Evolutionary conservation across 2,888 invertebrate species (phyloP), one percentile per base, ranked within the genome.

Genomic region (Pterobdella sp.): DNA sequence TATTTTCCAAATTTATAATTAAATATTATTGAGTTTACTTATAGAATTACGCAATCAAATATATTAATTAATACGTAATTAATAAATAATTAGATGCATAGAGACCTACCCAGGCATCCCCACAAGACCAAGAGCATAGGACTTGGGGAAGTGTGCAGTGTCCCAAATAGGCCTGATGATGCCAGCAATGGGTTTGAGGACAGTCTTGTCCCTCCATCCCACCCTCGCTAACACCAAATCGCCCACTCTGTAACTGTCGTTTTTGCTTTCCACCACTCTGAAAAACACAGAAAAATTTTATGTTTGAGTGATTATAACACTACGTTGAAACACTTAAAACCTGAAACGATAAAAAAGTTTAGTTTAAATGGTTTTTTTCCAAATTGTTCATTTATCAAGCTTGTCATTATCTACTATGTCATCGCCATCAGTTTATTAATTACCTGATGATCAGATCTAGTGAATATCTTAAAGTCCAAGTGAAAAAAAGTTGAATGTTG

Each of bases 251-350:
- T 85, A 90, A 3, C 87, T 84, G 14, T 85, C 79, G 82, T 89
- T 87, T 76, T 88, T 88, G 77, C 89, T 90, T 71, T 88, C 87
- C 72, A 88, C 85, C 42, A 91, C 88, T 81, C 90, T 90, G 80
- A 26, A 26, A 31, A n/a, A n/a, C n/a, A n/a, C n/a, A n/a, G n/a
- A n/a, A n/a, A n/a, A n/a, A n/a, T n/a, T n/a, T n/a, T n/a, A n/a
- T n/a, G n/a, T n/a, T n/a, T n/a, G n/a, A n/a, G n/a, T n/a, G n/a
- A n/a, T n/a, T n/a, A n/a, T n/a, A n/a, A n/a, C n/a, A n/a, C n/a
- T n/a, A n/a, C n/a, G n/a, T n/a, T n/a, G n/a, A n/a, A n/a, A n/a
- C n/a, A n/a, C n/a, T n/a, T n/a, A n/a, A n/a, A n/a, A n/a, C n/a
- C n/a, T n/a, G n/a, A n/a, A n/a, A n/a, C n/a, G n/a, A n/a, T n/a